phyloP scores from a whole-genome alignment of 2,888 invertebrate genomes.

The Philereme vetulata region DNA sequence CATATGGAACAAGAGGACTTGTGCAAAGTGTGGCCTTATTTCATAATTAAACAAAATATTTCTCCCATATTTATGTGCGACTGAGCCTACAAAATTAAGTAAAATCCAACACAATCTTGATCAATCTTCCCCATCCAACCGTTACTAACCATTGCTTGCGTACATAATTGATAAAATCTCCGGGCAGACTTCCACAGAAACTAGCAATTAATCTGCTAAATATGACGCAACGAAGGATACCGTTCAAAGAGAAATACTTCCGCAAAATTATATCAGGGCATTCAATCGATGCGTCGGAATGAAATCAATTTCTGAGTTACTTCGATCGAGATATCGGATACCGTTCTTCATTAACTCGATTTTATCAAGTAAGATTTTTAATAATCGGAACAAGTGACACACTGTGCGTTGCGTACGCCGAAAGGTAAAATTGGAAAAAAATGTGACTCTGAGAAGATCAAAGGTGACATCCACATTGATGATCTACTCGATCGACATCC shows the following conservation, averaged over 20 bases:
- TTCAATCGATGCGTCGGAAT: slow-evolving; percentile 70
- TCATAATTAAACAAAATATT: background rate
- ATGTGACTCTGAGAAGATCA: background rate
- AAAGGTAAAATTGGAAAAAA: background rate
- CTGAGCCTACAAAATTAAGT: background rate
- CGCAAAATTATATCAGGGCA: slow-evolving; percentile 66
- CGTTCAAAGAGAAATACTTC: slow-evolving; percentile 61
- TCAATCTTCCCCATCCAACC: slow-evolving; percentile 6
- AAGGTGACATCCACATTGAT: background rate
- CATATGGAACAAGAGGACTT: too few relatives aligned
- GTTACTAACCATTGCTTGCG: slow-evolving; percentile 19
- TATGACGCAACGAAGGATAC: slow-evolving; percentile 36
- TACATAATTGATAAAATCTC: slow-evolving; percentile 21
- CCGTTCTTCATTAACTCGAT: slow-evolving; percentile 82
- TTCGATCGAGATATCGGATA: slow-evolving; percentile 68
- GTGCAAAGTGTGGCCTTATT: too few relatives aligned
- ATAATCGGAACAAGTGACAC: slow-evolving; percentile 67
- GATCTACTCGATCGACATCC: too few relatives aligned
- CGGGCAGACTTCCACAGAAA: slow-evolving; percentile 6
- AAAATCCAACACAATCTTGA: background rate
- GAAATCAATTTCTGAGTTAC: slow-evolving; percentile 77
- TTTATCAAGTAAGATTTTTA: slow-evolving; percentile 77
- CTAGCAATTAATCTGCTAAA: slow-evolving; percentile 12
- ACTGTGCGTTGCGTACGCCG: background rate
- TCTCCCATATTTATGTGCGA: background rate